These are phyloP conservation scores for Loris lydekkerianus DNA, from an alignment of 2,797 vertebrate genomes.

Conservation along the genomic window DNA sequence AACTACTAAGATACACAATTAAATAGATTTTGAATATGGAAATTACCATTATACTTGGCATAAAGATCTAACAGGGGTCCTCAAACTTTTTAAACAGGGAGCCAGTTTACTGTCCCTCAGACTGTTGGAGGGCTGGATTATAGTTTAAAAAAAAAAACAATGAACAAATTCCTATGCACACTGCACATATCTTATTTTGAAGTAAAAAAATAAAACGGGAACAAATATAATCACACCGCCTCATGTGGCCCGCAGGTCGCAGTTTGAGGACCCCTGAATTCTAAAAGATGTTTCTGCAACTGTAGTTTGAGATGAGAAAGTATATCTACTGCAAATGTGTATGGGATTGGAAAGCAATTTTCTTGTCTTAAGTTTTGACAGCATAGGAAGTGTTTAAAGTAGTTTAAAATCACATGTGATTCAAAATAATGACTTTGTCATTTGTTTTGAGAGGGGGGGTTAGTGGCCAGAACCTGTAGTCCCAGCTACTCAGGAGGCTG, in stretches of 20 bases:
- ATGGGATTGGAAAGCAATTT: background rate
- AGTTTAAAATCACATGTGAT: background rate
- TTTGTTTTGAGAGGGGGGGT: no score
- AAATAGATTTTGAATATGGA: slow-evolving; percentile 50
- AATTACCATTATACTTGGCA: slow-evolving; percentile 32
- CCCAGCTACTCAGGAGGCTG: no score
- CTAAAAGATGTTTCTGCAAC: background rate
- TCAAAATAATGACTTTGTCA: background rate
- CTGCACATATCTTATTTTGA: no score
- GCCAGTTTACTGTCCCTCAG: no score
- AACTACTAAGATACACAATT: background rate
- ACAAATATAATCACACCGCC: no score
- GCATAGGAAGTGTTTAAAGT: background rate
- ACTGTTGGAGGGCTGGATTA: no score
- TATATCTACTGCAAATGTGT: background rate
- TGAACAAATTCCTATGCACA: no score
- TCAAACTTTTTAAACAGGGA: no score
- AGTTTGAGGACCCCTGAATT: background rate
- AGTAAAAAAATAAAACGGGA: no score
- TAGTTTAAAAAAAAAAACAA: no score
- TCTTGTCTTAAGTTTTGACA: background rate
- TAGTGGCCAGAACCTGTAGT: no score
- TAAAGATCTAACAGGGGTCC: background rate
- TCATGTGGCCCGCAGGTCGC: no score
- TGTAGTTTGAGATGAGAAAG: background rate